Base-by-base conservation (phyloP, 1,140 invertebrate genomes). In the Lerema accius region DNA sequence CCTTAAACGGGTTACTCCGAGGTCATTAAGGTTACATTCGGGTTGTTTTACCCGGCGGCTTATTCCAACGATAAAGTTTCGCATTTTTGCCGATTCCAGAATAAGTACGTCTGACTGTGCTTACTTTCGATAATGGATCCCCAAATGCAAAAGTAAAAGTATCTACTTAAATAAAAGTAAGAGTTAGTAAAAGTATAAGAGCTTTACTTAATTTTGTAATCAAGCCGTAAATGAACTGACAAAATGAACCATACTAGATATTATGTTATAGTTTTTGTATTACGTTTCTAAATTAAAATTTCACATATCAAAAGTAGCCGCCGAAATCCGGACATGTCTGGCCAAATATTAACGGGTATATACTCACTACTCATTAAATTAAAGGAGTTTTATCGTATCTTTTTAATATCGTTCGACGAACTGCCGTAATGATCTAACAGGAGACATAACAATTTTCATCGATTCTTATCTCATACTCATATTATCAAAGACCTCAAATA, bases 21-120 rank as follows among this genome's bases (percentile, higher is more conserved):
- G 71, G 77, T 79, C 72, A 67, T 79, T 75, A 68, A 60, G 71
- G 67, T 74, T 75, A 74, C 62, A 60, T 78, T 73, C 69, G 61
- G 67, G 49, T 64, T 65, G 37, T 63, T 61, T 58, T 42, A 13
- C 32, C 35, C 35, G 17, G 13, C 14, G 45, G 50, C 40, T 51
- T 39, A 19, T 62, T 23, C 14, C 37, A 28, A 28, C 43, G 43
- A 62, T 67, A 60, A 55, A 55, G 14, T 39, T 58, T 58, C 48
- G 15, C 50, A 14, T 56, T 64, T 61, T 23, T 23, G 46, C 17
- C 15, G 51, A 39, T 63, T 40, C 45, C 67, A 62, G 67, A 69
- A 65, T 69, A 65, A 48, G 63, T 19, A 39, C 15, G 58, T 28
- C n/a, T n/a, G n/a, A n/a, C n/a, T n/a, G n/a, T n/a, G n/a, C n/a